Base-by-base conservation (phyloP, 2,797 vertebrate genomes). In the Spea hammondii region DNA sequence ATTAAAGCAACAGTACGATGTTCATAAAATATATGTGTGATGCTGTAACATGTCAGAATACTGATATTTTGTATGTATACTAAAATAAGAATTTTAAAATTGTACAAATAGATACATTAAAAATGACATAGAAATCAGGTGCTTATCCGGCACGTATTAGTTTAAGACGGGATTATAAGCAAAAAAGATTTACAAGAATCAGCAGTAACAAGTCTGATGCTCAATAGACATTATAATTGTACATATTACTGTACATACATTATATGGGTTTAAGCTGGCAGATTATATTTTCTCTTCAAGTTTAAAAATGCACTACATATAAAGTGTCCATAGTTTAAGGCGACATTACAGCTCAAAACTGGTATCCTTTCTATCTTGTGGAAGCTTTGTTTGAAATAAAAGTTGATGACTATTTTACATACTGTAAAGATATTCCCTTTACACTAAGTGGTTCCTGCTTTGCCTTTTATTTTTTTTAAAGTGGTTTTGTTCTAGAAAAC, bases 21-120 rank as follows among this genome's bases (percentile, higher is more conserved):
- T 97, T 97, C 94, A 96, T 97, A 98, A 99, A 99, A 99, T 99
- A 98, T 98, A 99, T 96, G 96, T 96, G 96, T 98, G 97, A 98
- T 97, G 95, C 92, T 85, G 93, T 96, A 96, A 96, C 95, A 97
- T 95, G 94, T 96, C 95, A 95, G 96, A 98, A 96, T 97, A 98
- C 95, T 96, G 96, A 96, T 94, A 96, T 96, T 77, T 93, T 94
- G 94, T 89, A 98, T 98, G 96, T 96, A 95, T 98, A 98, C 95
- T 98, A 98, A 98, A 99, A 99, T 98, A 99, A 98, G 95, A 97
- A 96, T 93, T 96, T 98, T 96, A 94, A 98, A 97, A 96, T 98
- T 97, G 94, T 99, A 99, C 97, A 98, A 98, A 99, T 97, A 90
- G 96, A 95, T 97, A 97, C 96, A 97, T 97, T 97, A 98, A 98